A percentile compares a stretch with the other conserved stretches of the same genome.
These are phyloP conservation scores for Acrocephalus arundinaceus DNA, from an alignment of 2,113 vertebrate genomes.

Conservation along the genomic window DNA sequence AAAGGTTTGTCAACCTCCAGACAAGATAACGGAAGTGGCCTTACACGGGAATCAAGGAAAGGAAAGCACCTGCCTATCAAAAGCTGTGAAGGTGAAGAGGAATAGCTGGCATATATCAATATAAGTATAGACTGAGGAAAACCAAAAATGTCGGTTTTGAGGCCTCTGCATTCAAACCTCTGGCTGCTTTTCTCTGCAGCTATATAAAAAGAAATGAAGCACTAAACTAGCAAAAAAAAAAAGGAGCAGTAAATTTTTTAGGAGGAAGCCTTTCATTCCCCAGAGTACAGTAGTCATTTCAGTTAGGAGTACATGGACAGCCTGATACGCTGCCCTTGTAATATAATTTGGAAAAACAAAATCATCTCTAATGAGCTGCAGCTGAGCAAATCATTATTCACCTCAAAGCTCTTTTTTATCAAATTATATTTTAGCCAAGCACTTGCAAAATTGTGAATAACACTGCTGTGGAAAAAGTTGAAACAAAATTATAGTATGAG, in stretches of 20 bases:
- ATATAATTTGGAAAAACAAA: slow-evolving; percentile 64
- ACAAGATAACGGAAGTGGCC: background rate
- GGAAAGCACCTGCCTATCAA: background rate
- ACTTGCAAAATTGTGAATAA: slow-evolving; percentile 42
- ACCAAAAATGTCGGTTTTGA: background rate
- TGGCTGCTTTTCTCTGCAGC: background rate
- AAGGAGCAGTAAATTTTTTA: slow-evolving; percentile 16
- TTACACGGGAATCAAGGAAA: background rate
- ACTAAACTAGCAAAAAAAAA: background rate
- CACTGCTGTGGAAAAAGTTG: background rate
- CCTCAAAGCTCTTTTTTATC: slow-evolving; percentile 62
- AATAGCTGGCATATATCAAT: background rate
- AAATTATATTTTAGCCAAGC: slow-evolving; percentile 60
- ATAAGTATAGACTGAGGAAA: background rate
- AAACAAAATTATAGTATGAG: slow-evolving; percentile 42
- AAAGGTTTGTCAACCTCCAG: background rate
- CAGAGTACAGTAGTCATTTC: slow-evolving; percentile 19
- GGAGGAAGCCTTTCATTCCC: slow-evolving; percentile 25
- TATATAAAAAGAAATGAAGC: slow-evolving; percentile 29
- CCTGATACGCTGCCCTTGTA: slow-evolving; percentile 31
- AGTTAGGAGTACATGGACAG: background rate
- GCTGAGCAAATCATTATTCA: slow-evolving; percentile 68
- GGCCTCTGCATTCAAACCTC: background rate
- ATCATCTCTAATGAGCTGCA: slow-evolving; percentile 61
- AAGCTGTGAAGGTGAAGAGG: background rate